phyloP scores from a whole-genome alignment of 1,140 invertebrate species.

The Magallana gigas region DNA sequence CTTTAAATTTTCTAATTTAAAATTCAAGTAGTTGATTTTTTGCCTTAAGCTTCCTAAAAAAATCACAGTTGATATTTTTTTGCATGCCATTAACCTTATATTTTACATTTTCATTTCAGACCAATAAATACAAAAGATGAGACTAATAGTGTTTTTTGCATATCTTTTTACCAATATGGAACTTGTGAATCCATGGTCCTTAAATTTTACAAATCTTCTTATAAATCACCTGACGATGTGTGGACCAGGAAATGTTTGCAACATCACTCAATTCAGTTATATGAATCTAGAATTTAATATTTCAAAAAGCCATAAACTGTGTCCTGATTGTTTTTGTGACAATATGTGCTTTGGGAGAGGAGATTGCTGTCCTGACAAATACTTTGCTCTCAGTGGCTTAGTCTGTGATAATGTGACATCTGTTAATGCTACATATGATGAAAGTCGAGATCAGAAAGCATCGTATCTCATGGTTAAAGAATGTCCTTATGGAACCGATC shows the following conservation, averaged over 20 bases:
- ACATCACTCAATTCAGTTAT: background rate
- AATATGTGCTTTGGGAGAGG: background rate
- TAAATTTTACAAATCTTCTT: background rate
- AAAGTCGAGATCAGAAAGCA: background rate
- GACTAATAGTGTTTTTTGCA: too few relatives aligned
- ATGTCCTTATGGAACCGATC: background rate
- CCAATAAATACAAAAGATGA: too few relatives aligned
- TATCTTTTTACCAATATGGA: too few relatives aligned
- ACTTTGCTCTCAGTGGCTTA: background rate
- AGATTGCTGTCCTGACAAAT: slow-evolving; percentile 52
- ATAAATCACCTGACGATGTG: background rate
- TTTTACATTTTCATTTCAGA: too few relatives aligned
- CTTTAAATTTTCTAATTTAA: too few relatives aligned
- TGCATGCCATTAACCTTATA: too few relatives aligned
- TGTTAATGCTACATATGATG: background rate
- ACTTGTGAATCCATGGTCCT: too few relatives aligned
- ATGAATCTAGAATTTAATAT: background rate
- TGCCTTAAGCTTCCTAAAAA: too few relatives aligned
- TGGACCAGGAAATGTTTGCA: background rate
- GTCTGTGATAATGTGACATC: slow-evolving; percentile 20
- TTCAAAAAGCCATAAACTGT: background rate
- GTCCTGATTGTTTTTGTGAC: slow-evolving; percentile 42
- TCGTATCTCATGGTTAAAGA: background rate
- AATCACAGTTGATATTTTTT: too few relatives aligned
- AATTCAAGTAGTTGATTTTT: too few relatives aligned